Percentiles rank a stretch among this genome's conserved stretches.
Evolutionary conservation across 2,797 vertebrate genomes (phyloP).

Genomic region (Natrix natrix): DNA sequence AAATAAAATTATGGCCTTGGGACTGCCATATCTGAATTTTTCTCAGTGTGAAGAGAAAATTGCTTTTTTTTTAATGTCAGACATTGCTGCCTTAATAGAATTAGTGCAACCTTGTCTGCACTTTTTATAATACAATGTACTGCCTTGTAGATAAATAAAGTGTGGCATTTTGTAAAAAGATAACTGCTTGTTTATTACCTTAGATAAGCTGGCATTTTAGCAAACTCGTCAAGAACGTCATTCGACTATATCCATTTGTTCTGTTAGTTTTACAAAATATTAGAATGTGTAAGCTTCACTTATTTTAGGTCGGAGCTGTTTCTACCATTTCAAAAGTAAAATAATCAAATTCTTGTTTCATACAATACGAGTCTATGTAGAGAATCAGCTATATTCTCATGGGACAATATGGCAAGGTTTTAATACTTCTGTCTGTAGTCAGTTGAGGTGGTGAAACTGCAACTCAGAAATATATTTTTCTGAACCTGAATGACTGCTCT

Average conservation of each 20-base stretch:
- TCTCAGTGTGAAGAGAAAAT: conserved; percentile 71
- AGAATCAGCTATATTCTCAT: neutral
- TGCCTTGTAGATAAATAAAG: conserved; percentile 97
- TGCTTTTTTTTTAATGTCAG: conserved; percentile 69
- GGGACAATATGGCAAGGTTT: neutral
- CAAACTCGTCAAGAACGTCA: neutral
- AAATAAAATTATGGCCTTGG: conserved; percentile 52
- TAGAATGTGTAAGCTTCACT: neutral
- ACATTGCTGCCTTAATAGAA: conserved; percentile 80
- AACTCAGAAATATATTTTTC: neutral
- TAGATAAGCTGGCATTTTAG: conserved; percentile 34
- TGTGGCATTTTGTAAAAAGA: conserved; percentile 77
- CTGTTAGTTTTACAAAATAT: neutral
- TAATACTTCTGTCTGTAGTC: neutral
- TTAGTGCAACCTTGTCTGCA: conserved; percentile 76
- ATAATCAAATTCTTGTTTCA: neutral
- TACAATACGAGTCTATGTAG: neutral
- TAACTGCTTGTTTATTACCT: conserved; percentile 50
- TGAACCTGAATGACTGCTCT: neutral
- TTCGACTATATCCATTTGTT: conserved; percentile 12
- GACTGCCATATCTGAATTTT: conserved; percentile 63
- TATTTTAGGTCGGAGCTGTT: neutral
- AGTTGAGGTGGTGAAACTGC: neutral
- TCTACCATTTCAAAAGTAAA: neutral
- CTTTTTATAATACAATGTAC: conserved; percentile 83